Base-by-base conservation (phyloP, 2,797 vertebrate species). In the Cyprinella venusta region DNA sequence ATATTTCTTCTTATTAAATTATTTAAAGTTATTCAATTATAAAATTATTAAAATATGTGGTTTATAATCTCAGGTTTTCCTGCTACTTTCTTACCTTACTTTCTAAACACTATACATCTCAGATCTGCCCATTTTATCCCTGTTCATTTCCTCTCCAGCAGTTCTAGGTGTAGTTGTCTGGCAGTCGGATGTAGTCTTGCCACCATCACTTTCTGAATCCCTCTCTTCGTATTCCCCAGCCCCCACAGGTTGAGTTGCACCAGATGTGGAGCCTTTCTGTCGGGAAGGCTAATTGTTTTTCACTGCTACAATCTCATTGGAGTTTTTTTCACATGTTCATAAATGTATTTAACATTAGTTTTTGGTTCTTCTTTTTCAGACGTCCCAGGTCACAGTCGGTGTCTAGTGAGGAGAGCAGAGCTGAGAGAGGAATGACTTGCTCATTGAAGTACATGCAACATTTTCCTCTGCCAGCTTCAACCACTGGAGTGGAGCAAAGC, bases 261-360 rank as follows among this genome's bases (percentile, higher is more conserved):
- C 97, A 98, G 96, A 98, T 98, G 96, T 97, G 93, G 86, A 86
- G 88, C 89, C 94, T 94, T 86, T 91, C 92, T 92, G 91, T 92
- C 94, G 90, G 90, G 91, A 94, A 88, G 91, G 93, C 95, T 96
- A 97, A 97, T 96, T 97, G 94, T 95, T 96, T 93, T 96, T 95
- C 88, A 88, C 88, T 92, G 85, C 92, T 88, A 94, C 94, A 95
- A 93, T 96, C 93, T 94, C 30, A 63, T 83, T 83, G 30, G 52
- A 21, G 24, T 26, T 61, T 63, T 61, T 69, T 45, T 76, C 16
- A 59, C 40, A 24, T 59, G 4, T 70, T 61, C 56, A 52, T 78
- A 26, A 83, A 78, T 77, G 76, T 42, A 78, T 83, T 83, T 77
- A 83, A 70, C 82, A 83, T 71, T 30, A 92, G 89, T 94, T 95